Percentiles rank a stretch among this genome's conserved stretches.
phyloP scores from a whole-genome alignment of 2,113 vertebrate genomes.

The Pseudolaguvia tuberculata region DNA sequence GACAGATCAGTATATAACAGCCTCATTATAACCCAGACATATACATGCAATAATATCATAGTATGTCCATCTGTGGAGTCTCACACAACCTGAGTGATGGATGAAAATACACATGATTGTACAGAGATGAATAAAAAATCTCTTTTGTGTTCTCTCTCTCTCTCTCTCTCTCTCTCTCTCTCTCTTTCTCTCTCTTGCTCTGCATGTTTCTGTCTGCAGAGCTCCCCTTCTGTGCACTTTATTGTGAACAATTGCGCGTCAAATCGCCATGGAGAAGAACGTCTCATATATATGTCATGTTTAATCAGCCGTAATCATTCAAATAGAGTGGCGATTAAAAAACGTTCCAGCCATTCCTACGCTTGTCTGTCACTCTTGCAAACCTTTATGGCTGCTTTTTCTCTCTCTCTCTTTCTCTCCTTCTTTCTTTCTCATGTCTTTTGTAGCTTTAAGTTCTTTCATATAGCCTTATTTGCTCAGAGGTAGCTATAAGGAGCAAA shows the following conservation, averaged over 20 bases:
- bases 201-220: neutral
- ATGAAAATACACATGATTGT: slow-evolving; percentile 47
- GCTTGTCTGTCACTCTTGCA: slow-evolving; percentile 32
- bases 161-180: neutral
- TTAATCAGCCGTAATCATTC: slow-evolving; percentile 46
- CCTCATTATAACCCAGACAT: slow-evolving; percentile 8
- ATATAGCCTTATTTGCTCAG: slow-evolving; percentile 19
- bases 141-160: neutral
- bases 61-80: slow-evolving; percentile 28
- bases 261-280: slow-evolving; percentile 24
- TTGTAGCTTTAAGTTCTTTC: slow-evolving; percentile 8
- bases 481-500: slow-evolving; percentile 22
- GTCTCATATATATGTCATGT: slow-evolving; percentile 33
- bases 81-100: slow-evolving; percentile 48
- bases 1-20: slow-evolving; percentile 13
- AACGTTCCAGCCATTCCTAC: slow-evolving; percentile 20
- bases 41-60: slow-evolving; percentile 7
- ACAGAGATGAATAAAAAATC: neutral
- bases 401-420: slow-evolving; percentile 2
- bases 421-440: neutral
- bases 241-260: slow-evolving; percentile 31
- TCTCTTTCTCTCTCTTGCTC: neutral
- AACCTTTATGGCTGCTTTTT: slow-evolving; percentile 13
- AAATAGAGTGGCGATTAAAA: slow-evolving; percentile 43
- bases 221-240: slow-evolving; percentile 10